Percentiles rank a stretch among this genome's conserved stretches.
Evolutionary conservation across 2,797 vertebrate genomes (phyloP).

Genomic region (Lithobates pipiens): DNA sequence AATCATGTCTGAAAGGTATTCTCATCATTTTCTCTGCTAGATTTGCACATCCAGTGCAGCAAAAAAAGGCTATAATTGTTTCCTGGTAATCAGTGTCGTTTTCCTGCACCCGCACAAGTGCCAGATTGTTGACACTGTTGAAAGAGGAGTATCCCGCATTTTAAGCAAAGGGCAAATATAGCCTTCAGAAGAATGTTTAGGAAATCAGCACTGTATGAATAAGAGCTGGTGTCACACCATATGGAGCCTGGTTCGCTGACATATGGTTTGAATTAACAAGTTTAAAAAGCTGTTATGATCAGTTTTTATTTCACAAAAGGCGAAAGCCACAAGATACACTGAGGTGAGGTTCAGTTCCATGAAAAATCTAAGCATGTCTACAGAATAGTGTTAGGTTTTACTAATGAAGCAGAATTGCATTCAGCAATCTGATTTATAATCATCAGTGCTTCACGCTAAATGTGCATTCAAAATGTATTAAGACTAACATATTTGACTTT

Average conservation of each 20-base stretch:
- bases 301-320: slow-evolving; percentile 82
- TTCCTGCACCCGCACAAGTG: slow-evolving; percentile 67
- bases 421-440: not conserved
- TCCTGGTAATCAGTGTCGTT: slow-evolving; percentile 70
- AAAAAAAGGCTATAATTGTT: slow-evolving; percentile 70
- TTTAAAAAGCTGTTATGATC: slow-evolving; percentile 85
- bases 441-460: not conserved
- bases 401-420: not conserved
- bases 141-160: slow-evolving; percentile 66
- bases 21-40: slow-evolving; percentile 62
- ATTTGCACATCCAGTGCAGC: slow-evolving; percentile 73
- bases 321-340: slow-evolving; percentile 72
- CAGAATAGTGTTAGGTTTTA: slow-evolving; percentile 23
- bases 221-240: slow-evolving; percentile 80
- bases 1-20: slow-evolving; percentile 61
- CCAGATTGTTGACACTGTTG: slow-evolving; percentile 65
- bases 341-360: slow-evolving; percentile 68
- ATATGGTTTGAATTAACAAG: slow-evolving; percentile 86
- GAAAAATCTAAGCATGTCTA: slow-evolving; percentile 67
- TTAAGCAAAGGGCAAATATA: slow-evolving; percentile 76
- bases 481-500: not conserved
- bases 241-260: slow-evolving; percentile 79
- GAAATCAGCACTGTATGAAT: slow-evolving; percentile 80
- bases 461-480: not conserved
- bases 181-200: slow-evolving; percentile 77